These are phyloP conservation scores for Rhabdophis nuchalis DNA, from an alignment of 2,797 vertebrate genomes.

Conservation along the genomic window DNA sequence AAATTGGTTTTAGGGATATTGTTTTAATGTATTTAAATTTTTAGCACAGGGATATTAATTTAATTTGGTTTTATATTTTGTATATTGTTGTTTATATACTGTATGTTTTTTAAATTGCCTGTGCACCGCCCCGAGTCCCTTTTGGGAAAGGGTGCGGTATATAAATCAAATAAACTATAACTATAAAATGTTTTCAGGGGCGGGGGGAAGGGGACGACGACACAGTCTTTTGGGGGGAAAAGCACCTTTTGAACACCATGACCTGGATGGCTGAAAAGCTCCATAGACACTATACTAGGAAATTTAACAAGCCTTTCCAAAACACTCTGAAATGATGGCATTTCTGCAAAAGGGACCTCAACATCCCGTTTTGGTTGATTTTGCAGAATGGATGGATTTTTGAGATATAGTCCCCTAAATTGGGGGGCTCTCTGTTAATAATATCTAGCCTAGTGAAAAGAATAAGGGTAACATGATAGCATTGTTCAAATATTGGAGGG, in stretches of 20 bases:
- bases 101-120: no score
- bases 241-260: neutral
- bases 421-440: neutral
- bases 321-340: neutral
- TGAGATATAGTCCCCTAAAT: neutral
- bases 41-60: no score
- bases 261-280: neutral
- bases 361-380: neutral
- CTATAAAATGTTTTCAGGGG: neutral
- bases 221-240: neutral
- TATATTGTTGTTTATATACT: no score
- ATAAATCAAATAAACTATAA: no score
- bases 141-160: no score
- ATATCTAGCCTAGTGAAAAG: neutral
- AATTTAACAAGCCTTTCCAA: neutral
- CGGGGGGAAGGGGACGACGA: no score
- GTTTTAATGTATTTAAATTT: no score
- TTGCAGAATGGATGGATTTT: neutral
- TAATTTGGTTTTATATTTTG: no score
- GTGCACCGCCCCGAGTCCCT: no score
- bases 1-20: no score
- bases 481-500: neutral
- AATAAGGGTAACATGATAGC: neutral
- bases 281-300: neutral
- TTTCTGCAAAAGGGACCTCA: neutral